Evolutionary conservation across 2,797 vertebrate species (phyloP).

Genomic region (Dryobates pubescens): DNA sequence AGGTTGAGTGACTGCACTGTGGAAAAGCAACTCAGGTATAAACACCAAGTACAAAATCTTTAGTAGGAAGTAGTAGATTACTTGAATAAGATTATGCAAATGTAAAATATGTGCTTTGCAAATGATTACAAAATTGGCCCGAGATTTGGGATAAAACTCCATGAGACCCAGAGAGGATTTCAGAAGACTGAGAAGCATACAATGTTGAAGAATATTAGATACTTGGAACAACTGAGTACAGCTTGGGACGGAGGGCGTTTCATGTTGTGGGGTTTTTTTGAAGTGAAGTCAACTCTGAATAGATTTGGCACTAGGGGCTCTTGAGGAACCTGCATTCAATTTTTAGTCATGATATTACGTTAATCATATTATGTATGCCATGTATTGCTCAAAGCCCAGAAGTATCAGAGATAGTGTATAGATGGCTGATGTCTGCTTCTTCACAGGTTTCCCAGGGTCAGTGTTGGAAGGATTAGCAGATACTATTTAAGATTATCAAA

Average conservation of each 20-base stretch:
- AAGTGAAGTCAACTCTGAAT: background rate
- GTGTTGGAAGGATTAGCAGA: background rate
- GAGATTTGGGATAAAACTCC: background rate
- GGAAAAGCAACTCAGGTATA: background rate
- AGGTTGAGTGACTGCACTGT: background rate
- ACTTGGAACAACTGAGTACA: background rate
- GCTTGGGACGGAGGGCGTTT: background rate
- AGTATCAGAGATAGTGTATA: background rate
- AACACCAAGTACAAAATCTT: background rate
- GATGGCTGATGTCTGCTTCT: background rate
- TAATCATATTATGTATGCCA: background rate
- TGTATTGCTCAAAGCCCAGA: background rate
- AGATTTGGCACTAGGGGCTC: background rate
- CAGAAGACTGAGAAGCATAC: background rate
- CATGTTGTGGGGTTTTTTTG: background rate
- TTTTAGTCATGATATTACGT: background rate
- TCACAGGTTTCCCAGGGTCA: background rate
- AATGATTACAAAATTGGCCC: background rate
- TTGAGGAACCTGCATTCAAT: background rate
- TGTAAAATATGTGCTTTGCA: background rate
- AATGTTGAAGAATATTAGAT: background rate
- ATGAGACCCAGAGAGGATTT: background rate
- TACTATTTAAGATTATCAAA: background rate
- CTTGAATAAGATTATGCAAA: background rate
- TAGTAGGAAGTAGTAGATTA: background rate